Percentiles rank a stretch among this genome's conserved stretches.
Conservation (phyloP, 2,113 vertebrate genomes). For the Microcebus lehilahytsara region DNA sequence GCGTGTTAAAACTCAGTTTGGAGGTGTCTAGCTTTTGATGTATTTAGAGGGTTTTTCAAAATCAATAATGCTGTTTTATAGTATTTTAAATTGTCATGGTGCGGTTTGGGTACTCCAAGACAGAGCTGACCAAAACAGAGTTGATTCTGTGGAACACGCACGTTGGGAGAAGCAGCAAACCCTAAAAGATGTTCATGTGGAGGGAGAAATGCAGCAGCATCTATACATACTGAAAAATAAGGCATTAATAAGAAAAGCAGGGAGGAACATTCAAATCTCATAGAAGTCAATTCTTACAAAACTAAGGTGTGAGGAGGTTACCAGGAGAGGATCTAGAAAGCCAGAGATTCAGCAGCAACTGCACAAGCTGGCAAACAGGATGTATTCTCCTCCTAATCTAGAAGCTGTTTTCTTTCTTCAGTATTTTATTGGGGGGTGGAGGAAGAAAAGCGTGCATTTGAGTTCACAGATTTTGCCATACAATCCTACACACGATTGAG, state of each 20-base stretch:
- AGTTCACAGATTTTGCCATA: background rate
- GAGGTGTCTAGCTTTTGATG: background rate
- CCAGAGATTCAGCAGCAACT: background rate
- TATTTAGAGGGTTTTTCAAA: background rate
- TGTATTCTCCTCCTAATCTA: background rate
- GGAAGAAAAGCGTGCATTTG: background rate
- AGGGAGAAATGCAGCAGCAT: background rate
- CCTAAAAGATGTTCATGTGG: background rate
- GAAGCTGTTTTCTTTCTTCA: background rate
- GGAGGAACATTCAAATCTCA: background rate
- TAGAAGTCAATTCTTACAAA: background rate
- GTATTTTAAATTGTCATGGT: background rate
- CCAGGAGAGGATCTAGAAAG: background rate
- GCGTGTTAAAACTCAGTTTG: background rate
- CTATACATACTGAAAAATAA: background rate
- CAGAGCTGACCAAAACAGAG: background rate
- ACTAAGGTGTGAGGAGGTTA: background rate
- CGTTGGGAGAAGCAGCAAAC: background rate
- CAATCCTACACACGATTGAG: background rate
- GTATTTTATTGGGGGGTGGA: background rate
- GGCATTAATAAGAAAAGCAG: accelerated
- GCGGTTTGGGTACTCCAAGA: background rate
- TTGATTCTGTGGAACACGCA: background rate
- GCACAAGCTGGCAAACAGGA: background rate
- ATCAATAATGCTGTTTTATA: background rate